Conservation (phyloP, 2,797 vertebrate genomes). For the Lagodon rhomboides region DNA sequence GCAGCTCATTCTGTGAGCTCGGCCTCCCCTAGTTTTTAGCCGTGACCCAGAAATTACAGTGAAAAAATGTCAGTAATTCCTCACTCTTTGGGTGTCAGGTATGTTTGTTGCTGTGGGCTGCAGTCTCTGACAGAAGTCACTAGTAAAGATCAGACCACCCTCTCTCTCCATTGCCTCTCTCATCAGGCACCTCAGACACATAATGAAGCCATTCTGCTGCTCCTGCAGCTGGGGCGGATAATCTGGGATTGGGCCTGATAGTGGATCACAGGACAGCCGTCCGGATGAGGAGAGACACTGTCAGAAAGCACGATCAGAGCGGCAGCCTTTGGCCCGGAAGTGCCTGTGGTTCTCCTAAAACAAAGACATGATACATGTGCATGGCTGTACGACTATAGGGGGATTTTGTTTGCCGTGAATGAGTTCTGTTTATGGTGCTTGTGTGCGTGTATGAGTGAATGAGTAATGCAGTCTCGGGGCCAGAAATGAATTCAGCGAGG, state of each 20-base stretch:
- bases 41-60: no score
- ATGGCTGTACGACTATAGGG: conserved; percentile 28
- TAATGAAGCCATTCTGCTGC: conserved; percentile 78
- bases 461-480: conserved; percentile 58
- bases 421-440: conserved; percentile 51
- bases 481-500: conserved; percentile 53
- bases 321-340: conserved; percentile 51
- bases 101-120: conserved; percentile 31
- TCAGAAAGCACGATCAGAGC: conserved; percentile 61
- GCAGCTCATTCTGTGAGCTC: no score
- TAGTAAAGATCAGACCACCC: conserved; percentile 53
- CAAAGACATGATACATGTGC: conserved; percentile 75
- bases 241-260: conserved; percentile 63
- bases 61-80: neutral
- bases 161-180: conserved; percentile 52
- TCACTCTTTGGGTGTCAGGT: neutral
- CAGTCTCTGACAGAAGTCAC: conserved; percentile 37
- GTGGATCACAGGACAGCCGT: conserved; percentile 67
- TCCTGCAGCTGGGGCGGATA: conserved; percentile 76
- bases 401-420: conserved; percentile 62
- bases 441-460: conserved; percentile 48
- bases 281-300: conserved; percentile 71
- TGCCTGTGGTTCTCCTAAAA: conserved; percentile 56
- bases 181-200: conserved; percentile 63
- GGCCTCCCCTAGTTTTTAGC: no score